Conservation (phyloP, 2,888 invertebrate genomes). For the Neoascia interrupta region DNA sequence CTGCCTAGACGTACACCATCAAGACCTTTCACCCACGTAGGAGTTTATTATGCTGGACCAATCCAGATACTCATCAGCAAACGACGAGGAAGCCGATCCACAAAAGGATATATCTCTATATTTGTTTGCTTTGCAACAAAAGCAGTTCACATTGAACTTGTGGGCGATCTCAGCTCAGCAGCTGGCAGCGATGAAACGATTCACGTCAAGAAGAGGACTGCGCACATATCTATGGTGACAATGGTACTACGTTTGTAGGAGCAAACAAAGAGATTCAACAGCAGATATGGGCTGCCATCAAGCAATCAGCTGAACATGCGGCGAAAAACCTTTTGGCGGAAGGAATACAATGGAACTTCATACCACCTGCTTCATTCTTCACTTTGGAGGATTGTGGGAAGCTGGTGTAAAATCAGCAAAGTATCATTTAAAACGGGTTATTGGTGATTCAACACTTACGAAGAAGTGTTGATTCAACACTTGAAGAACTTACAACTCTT, state of each 20-base stretch:
- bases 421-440: constrained; percentile 70
- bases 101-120: constrained; percentile 1
- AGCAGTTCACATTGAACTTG: constrained; percentile 12
- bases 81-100: neutral
- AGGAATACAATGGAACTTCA: constrained; percentile 72
- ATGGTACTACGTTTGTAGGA: constrained; percentile 47
- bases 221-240: constrained; percentile 8
- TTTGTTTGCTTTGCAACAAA: constrained; percentile 11
- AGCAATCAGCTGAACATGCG: neutral
- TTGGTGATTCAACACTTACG: constrained; percentile 68
- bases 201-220: constrained; percentile 5
- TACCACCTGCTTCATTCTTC: no score
- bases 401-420: constrained; percentile 72
- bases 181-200: constrained; percentile 11
- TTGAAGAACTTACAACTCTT: constrained; percentile 72
- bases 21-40: constrained; percentile 6
- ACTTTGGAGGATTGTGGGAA: constrained; percentile 75
- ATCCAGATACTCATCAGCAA: constrained; percentile 1
- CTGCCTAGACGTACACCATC: constrained; percentile 6
- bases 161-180: constrained; percentile 1
- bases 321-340: neutral
- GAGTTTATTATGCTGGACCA: constrained; percentile 19
- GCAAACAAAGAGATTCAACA: neutral
- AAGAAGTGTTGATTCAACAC: no score
- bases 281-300: neutral